A percentile compares a stretch with the other conserved stretches of the same genome.
These are phyloP conservation scores for Drosophila mulleri DNA, from an alignment of 2,888 invertebrate species.

Conservation along the genomic window DNA sequence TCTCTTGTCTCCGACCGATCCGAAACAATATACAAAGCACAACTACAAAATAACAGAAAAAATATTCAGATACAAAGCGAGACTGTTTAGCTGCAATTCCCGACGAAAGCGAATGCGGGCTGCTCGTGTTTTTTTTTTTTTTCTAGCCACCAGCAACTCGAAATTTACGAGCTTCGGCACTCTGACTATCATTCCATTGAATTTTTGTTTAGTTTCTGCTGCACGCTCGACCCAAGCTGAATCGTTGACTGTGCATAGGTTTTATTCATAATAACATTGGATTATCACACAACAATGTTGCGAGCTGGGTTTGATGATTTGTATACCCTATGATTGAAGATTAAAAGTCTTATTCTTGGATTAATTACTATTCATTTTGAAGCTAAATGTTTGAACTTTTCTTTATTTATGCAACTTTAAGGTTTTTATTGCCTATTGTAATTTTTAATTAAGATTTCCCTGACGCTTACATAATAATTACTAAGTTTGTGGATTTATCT, in stretches of 20 bases:
- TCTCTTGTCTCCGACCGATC: constrained; percentile 26
- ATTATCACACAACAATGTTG: constrained; percentile 10
- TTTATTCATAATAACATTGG: constrained; percentile 19
- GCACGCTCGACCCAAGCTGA: background rate
- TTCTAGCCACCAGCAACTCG: background rate
- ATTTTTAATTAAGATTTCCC: too few relatives aligned
- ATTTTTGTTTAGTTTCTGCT: background rate
- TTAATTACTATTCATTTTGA: background rate
- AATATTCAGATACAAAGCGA: constrained; percentile 14
- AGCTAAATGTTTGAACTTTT: too few relatives aligned
- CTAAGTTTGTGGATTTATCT: too few relatives aligned
- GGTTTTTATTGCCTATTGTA: too few relatives aligned
- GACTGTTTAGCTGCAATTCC: constrained; percentile 9
- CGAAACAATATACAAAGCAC: constrained; percentile 10
- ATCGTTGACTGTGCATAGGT: background rate
- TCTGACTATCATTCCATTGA: constrained; percentile 8
- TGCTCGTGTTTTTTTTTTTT: background rate
- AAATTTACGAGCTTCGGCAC: constrained; percentile 17
- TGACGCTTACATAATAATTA: too few relatives aligned
- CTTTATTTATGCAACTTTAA: too few relatives aligned
- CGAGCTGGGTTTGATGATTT: background rate
- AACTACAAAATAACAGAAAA: background rate
- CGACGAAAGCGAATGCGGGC: constrained; percentile 8
- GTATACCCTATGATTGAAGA: background rate
- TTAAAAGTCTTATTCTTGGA: background rate